Evolutionary conservation across 2,888 invertebrate species (phyloP).

Genomic region (Macrosoma leucophasiata): DNA sequence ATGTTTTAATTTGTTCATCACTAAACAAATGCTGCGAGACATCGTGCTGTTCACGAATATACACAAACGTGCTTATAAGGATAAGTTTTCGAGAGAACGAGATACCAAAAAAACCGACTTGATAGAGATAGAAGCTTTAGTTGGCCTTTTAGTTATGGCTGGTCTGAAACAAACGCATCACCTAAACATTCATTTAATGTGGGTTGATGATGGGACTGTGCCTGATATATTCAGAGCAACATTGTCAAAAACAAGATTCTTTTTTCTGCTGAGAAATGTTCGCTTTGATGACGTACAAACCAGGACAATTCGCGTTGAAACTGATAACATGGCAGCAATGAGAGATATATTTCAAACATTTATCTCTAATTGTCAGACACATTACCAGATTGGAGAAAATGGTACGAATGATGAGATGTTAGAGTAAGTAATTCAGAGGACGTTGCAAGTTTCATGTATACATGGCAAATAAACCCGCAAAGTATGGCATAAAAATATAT

Average conservation of each 20-base stretch:
- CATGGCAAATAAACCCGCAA: constrained; percentile 21
- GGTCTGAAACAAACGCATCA: constrained; percentile 12
- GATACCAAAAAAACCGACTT: background rate
- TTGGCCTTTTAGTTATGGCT: constrained; percentile 17
- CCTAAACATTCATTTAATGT: constrained; percentile 15
- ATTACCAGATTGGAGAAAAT: constrained; percentile 15
- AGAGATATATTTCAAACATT: constrained; percentile 15
- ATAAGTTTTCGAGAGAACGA: too few relatives aligned
- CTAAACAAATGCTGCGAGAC: constrained; percentile 5
- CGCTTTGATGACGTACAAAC: constrained; percentile 17
- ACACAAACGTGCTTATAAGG: background rate
- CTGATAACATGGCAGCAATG: constrained; percentile 18
- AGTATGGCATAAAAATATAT: constrained; percentile 22
- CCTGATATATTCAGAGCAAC: constrained; percentile 18
- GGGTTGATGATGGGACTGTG: constrained; percentile 17
- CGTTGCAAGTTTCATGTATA: constrained; percentile 20
- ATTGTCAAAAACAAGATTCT: constrained; percentile 15
- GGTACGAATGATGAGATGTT: constrained; percentile 23
- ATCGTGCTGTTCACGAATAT: constrained; percentile 2
- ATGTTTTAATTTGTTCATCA: constrained; percentile 9
- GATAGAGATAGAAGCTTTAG: constrained; percentile 15
- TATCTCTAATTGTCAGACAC: constrained; percentile 13
- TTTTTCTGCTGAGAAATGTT: constrained; percentile 14
- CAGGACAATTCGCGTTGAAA: constrained; percentile 6
- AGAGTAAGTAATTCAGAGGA: constrained; percentile 21